Conservation (phyloP, 64 coral and sea anemone species). For the Montipora foliosa region DNA sequence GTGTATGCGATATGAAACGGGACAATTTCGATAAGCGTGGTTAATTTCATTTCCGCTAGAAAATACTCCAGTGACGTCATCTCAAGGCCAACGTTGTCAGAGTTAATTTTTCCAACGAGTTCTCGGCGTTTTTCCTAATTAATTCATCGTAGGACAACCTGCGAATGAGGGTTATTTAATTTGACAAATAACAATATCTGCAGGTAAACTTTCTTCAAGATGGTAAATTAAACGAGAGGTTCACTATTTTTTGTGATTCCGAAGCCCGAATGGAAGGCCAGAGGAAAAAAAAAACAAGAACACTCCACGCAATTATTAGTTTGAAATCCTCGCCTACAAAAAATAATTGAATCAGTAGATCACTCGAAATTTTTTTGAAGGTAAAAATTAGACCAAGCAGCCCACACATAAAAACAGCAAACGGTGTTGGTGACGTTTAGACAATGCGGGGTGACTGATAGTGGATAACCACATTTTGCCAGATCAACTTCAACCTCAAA, state of each 20-base stretch:
- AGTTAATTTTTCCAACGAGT: background rate
- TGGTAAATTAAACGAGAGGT: background rate
- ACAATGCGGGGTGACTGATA: background rate
- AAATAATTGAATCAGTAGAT: background rate
- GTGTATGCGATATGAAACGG: background rate
- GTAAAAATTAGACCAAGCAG: background rate
- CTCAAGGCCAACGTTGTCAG: background rate
- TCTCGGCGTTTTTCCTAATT: constrained; percentile 38
- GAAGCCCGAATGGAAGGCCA: background rate
- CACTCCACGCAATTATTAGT: no score
- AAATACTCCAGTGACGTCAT: constrained; percentile 43
- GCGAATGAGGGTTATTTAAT: constrained; percentile 38
- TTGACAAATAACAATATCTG: constrained; percentile 41
- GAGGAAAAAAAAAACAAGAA: no score
- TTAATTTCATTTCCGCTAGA: background rate
- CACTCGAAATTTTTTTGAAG: no score
- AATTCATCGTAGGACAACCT: constrained; percentile 52
- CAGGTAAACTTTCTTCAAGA: constrained; percentile 6
- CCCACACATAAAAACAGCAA: background rate
- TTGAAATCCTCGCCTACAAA: background rate
- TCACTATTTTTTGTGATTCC: background rate
- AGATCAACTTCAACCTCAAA: background rate
- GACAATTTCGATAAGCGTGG: background rate
- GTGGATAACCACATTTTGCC: background rate
- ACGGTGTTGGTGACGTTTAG: background rate